Conservation (phyloP, 2,113 vertebrate genomes). For the Corvus moneduloides region DNA sequence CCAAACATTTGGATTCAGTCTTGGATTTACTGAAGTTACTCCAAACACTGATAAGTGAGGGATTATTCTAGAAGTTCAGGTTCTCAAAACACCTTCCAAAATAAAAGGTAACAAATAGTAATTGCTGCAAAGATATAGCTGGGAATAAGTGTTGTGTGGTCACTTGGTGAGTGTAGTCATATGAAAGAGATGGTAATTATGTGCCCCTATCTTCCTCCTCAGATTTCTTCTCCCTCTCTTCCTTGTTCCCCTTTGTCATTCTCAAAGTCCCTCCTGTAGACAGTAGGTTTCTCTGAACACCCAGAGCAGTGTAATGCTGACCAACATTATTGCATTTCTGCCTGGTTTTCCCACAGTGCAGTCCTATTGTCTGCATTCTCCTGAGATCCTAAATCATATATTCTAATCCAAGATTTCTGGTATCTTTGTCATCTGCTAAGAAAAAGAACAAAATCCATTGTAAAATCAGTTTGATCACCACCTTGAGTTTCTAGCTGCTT, state of each 20-base stretch:
- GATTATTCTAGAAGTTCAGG: background rate
- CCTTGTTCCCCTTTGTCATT: background rate
- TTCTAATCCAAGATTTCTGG: background rate
- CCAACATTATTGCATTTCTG: background rate
- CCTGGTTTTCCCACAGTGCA: background rate
- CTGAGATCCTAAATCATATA: background rate
- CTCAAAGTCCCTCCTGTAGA: background rate
- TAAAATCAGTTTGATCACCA: slow-evolving; percentile 20
- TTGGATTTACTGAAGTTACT: background rate
- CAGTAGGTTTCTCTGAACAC: background rate
- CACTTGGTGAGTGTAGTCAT: background rate
- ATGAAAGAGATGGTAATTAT: background rate
- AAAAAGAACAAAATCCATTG: background rate
- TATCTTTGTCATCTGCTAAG: background rate
- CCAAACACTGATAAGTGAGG: background rate
- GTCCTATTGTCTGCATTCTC: background rate
- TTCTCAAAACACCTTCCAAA: background rate
- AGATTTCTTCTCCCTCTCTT: background rate
- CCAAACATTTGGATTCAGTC: background rate
- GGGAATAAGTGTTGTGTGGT: background rate
- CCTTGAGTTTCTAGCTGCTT: slow-evolving; percentile 5
- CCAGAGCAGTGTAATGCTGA: background rate
- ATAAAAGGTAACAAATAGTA: background rate
- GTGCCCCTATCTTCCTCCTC: background rate
- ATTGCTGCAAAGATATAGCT: background rate